phyloP scores from a whole-genome alignment of 2,888 invertebrate species.

The Thereva unica region DNA sequence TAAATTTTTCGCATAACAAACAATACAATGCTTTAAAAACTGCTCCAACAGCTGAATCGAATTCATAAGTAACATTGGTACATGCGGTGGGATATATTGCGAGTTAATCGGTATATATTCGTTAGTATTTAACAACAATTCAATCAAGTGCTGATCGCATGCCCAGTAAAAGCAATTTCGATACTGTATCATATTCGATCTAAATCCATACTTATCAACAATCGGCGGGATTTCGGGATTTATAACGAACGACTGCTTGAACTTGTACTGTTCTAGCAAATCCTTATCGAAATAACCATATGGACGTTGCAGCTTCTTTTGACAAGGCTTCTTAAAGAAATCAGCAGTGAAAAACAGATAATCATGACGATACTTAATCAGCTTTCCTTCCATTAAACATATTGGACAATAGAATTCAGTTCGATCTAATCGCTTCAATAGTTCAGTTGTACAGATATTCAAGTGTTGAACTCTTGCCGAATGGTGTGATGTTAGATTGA shows the following conservation, averaged over 20 bases:
- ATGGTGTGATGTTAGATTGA: constrained; percentile 58
- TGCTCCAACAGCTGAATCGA: constrained; percentile 58
- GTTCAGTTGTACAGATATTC: constrained; percentile 63
- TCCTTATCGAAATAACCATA: constrained; percentile 40
- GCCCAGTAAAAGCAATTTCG: constrained; percentile 65
- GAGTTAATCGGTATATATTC: constrained; percentile 56
- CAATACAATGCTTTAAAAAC: constrained; percentile 65
- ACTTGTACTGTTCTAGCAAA: constrained; percentile 45
- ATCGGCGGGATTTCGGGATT: constrained; percentile 55
- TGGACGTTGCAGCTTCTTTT: constrained; percentile 37
- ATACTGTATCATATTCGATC: constrained; percentile 64
- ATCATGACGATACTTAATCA: constrained; percentile 41
- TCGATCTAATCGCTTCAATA: constrained; percentile 59
- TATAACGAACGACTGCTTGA: constrained; percentile 52
- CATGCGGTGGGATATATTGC: constrained; percentile 57
- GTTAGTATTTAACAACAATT: constrained; percentile 59
- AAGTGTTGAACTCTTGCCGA: constrained; percentile 61
- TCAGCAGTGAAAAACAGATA: constrained; percentile 36
- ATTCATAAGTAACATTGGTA: constrained; percentile 60
- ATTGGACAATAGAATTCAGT: constrained; percentile 65
- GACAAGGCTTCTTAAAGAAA: constrained; percentile 40
- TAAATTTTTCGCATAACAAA: constrained; percentile 64
- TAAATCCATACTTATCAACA: constrained; percentile 42
- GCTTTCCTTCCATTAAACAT: constrained; percentile 58
- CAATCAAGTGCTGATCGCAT: constrained; percentile 61